Conservation (phyloP, 1,140 invertebrate species). For the Scaptomyza hsui region DNA sequence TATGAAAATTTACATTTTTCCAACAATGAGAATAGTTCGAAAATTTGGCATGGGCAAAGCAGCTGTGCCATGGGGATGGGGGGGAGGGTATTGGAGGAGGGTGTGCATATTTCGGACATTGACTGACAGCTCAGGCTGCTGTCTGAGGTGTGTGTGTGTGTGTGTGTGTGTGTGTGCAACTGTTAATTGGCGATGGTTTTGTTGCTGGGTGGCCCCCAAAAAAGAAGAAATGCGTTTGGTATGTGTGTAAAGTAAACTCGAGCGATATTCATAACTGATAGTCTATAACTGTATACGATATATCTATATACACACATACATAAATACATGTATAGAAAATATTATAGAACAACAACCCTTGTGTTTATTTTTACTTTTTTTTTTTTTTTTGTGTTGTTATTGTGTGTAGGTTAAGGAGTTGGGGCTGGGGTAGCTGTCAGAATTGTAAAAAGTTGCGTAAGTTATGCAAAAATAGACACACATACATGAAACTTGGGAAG, state of each 20-base stretch:
- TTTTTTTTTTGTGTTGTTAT: background rate
- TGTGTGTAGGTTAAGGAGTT: background rate
- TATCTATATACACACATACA: background rate
- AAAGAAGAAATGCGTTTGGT: constrained; percentile 16
- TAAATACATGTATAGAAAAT: constrained; percentile 33
- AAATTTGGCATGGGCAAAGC: constrained; percentile 18
- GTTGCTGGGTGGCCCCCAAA: constrained; percentile 7
- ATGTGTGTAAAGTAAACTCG: constrained; percentile 13
- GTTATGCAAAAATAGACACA: constrained; percentile 58
- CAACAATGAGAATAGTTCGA: constrained; percentile 45
- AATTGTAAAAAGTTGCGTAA: constrained; percentile 60
- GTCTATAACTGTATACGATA: constrained; percentile 33
- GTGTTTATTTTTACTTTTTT: constrained; percentile 14
- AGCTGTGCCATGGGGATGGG: too few species aligned
- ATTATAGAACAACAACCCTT: constrained; percentile 52
- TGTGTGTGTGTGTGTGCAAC: constrained; percentile 26
- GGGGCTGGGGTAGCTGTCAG: constrained; percentile 35
- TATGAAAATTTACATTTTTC: constrained; percentile 79
- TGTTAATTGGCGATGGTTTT: constrained; percentile 48
- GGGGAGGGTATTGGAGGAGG: too few species aligned
- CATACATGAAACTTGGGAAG: constrained; percentile 24
- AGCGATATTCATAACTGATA: constrained; percentile 33
- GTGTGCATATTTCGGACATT: constrained; percentile 30
- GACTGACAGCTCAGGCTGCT: constrained; percentile 32
- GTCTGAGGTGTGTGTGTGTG: constrained; percentile 9